Conservation (phyloP, 2,888 invertebrate genomes). For the Anarsia innoxiella region DNA sequence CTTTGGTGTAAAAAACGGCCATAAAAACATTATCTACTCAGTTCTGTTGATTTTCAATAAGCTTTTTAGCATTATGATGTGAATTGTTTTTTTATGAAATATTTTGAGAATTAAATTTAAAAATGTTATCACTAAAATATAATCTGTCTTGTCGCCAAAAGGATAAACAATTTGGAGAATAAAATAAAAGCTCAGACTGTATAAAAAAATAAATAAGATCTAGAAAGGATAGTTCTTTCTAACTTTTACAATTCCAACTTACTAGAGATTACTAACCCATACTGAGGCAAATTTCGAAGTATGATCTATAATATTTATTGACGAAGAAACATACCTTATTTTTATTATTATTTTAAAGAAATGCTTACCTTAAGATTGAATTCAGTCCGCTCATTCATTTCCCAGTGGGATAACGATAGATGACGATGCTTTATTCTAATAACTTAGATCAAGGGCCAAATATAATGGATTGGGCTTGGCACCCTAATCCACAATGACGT, state of each 20-base stretch:
- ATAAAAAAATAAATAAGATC: no score
- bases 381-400: constrained; percentile 3
- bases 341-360: not conserved
- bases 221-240: no score
- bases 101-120: not conserved
- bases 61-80: not conserved
- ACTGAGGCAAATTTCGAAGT: no score
- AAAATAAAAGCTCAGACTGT: no score
- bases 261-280: no score
- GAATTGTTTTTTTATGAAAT: not conserved
- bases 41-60: constrained; percentile 2
- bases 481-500: constrained; percentile 14
- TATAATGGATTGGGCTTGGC: constrained; percentile 15
- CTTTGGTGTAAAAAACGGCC: not conserved
- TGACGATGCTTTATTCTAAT: constrained; percentile 12
- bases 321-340: no score
- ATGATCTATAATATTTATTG: no score
- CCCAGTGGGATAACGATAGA: constrained; percentile 7
- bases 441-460: constrained; percentile 12
- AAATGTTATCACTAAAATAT: not conserved
- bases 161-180: constrained; percentile 1
- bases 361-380: not conserved
- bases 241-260: no score
- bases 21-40: not conserved
- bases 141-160: constrained; percentile 8